phyloP scores from a whole-genome alignment of 2,888 invertebrate genomes.

The Melanostoma scalare region DNA sequence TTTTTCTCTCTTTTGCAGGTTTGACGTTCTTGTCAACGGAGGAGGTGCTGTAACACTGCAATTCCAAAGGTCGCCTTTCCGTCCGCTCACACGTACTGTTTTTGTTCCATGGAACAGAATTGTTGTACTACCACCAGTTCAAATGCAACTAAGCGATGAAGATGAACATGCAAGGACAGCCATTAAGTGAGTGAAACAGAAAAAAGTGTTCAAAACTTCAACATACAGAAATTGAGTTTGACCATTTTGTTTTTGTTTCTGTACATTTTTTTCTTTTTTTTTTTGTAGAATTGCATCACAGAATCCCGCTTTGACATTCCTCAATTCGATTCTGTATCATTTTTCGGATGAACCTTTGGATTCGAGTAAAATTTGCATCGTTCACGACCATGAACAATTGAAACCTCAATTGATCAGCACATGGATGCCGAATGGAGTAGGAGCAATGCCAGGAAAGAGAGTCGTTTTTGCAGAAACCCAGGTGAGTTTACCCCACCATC shows the following conservation, averaged over 20 bases:
- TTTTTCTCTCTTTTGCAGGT: conserved; percentile 85
- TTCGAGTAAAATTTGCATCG: conserved; percentile 87
- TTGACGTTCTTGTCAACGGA: conserved; percentile 99
- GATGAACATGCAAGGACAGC: conserved; percentile 82
- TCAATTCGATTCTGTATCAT: conserved; percentile 81
- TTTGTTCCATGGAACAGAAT: conserved; percentile 99
- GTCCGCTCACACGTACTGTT: conserved; percentile 92
- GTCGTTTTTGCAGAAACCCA: conserved; percentile 96
- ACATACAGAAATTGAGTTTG: not conserved
- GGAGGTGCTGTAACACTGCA: conserved; percentile 98
- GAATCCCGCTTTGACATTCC: conserved; percentile 82
- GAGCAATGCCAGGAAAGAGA: conserved; percentile 90
- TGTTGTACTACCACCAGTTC: conserved; percentile 93
- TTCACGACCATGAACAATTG: conserved; percentile 93
- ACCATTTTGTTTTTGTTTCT: conserved; percentile 29
- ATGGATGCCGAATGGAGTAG: conserved; percentile 94
- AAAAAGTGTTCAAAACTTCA: conserved; percentile 3
- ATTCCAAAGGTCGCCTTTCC: conserved; percentile 97
- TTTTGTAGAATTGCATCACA: conserved; percentile 79
- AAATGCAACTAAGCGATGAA: conserved; percentile 92
- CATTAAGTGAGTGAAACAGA: conserved; percentile 79
- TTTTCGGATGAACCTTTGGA: conserved; percentile 82
- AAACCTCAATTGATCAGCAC: conserved; percentile 94
- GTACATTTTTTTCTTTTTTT: conserved; percentile 20
- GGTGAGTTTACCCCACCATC: conserved; percentile 82